A percentile compares a stretch with the other conserved stretches of the same genome.
These are phyloP conservation scores for Sarcophaga carnaria DNA, from an alignment of 2,888 invertebrate species.

Conservation along the genomic window DNA sequence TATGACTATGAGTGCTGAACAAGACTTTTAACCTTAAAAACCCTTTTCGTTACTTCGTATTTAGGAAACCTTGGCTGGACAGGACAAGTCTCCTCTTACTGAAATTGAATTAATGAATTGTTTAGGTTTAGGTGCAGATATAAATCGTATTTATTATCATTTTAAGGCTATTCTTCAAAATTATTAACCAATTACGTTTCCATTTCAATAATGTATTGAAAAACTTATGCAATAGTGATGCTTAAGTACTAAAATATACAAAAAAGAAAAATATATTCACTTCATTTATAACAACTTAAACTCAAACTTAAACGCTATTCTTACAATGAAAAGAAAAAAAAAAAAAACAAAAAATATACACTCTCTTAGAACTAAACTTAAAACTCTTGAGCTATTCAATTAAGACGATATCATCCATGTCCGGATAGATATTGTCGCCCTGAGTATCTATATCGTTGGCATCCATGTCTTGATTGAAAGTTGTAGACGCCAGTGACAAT, in stretches of 20 bases:
- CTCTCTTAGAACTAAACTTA: neutral
- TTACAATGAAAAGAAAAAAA: neutral
- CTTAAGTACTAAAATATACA: constrained; percentile 1
- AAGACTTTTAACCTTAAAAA: no score
- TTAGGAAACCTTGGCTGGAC: no score
- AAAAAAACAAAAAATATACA: neutral
- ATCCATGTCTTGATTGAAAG: constrained; percentile 6
- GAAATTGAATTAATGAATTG: no score
- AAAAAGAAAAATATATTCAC: constrained; percentile 18
- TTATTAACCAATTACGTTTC: neutral
- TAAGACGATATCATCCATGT: constrained; percentile 79
- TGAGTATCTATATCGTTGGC: constrained; percentile 66
- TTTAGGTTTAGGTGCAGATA: neutral
- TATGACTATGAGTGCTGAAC: no score
- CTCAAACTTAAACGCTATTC: no score
- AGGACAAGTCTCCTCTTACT: no score
- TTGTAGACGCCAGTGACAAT: constrained; percentile 71
- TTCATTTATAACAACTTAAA: constrained; percentile 1
- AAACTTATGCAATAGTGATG: neutral
- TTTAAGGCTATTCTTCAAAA: constrained; percentile 7
- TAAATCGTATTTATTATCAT: constrained; percentile 42
- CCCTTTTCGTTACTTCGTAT: no score
- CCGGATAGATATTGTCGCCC: constrained; percentile 74
- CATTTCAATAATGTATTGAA: constrained; percentile 67
- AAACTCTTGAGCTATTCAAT: constrained; percentile 67